Evolutionary conservation across 1,140 invertebrate genomes (phyloP).

Genomic region (Aricia agestis): DNA sequence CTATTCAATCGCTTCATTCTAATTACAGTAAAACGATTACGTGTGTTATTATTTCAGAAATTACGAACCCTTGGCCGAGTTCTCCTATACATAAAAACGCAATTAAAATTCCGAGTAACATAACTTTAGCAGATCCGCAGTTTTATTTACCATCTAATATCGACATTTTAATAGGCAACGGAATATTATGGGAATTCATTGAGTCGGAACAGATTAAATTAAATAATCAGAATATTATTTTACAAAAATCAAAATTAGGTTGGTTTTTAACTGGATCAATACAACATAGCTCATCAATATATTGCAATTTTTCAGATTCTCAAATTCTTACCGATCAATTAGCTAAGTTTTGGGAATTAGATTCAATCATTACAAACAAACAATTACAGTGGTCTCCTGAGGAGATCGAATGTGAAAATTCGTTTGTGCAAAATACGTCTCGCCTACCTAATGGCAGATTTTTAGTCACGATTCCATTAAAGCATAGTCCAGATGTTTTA

Average conservation of each 20-base stretch:
- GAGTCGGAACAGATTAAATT: slow-evolving; percentile 14
- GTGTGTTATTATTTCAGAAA: slow-evolving; percentile 15
- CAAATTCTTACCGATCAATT: too few species aligned
- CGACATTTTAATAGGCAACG: slow-evolving; percentile 17
- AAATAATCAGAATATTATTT: not conserved
- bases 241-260: slow-evolving; percentile 15
- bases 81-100: not conserved
- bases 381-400: slow-evolving; percentile 27
- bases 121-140: too few species aligned
- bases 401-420: slow-evolving; percentile 34
- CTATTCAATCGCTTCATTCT: slow-evolving; percentile 8
- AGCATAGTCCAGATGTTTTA: slow-evolving; percentile 24
- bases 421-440: slow-evolving; percentile 33
- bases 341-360: too few species aligned
- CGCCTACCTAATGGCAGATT: slow-evolving; percentile 36
- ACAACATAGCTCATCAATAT: not conserved
- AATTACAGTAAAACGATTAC: not conserved
- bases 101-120: too few species aligned
- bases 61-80: slow-evolving; percentile 9
- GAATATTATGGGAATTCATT: slow-evolving; percentile 17
- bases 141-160: not conserved
- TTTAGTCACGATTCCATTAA: slow-evolving; percentile 42
- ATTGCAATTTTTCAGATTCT: too few species aligned
- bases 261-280: slow-evolving; percentile 38
- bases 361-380: slow-evolving; percentile 21